Conservation (phyloP, 2,888 invertebrate genomes). For the Drosophila basisetae region DNA sequence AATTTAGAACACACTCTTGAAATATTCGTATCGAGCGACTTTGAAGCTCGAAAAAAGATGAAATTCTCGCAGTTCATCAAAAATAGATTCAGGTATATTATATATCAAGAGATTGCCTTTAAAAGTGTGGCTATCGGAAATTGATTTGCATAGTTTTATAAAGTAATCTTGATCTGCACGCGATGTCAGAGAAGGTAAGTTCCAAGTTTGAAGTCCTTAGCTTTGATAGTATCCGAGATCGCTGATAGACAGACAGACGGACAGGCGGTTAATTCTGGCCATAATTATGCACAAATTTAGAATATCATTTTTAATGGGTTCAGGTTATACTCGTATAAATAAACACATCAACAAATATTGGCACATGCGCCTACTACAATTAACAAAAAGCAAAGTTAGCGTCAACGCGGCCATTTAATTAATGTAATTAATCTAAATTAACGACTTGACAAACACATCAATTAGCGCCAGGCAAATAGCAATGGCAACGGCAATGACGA, state of each 20-base stretch:
- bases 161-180: neutral
- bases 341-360: conserved; percentile 7
- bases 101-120: neutral
- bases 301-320: neutral
- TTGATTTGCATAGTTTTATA: neutral
- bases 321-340: neutral
- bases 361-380: conserved; percentile 31
- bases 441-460: conserved; percentile 82
- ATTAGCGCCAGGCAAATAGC: conserved; percentile 61
- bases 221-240: neutral
- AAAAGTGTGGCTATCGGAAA: neutral
- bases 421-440: conserved; percentile 82
- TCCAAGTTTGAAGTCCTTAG: neutral
- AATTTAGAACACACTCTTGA: neutral
- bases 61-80: neutral
- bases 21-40: neutral
- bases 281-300: neutral
- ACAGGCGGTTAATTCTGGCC: neutral
- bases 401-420: conserved; percentile 68
- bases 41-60: neutral
- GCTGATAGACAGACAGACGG: neutral
- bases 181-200: no score
- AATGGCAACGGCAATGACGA: conserved; percentile 15
- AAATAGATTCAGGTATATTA: neutral
- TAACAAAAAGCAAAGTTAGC: conserved; percentile 28